A percentile compares a stretch with the other conserved stretches of the same genome.
These are phyloP conservation scores for Trialeurodes vaporariorum DNA, from an alignment of 1,140 invertebrate genomes.

Conservation along the genomic window DNA sequence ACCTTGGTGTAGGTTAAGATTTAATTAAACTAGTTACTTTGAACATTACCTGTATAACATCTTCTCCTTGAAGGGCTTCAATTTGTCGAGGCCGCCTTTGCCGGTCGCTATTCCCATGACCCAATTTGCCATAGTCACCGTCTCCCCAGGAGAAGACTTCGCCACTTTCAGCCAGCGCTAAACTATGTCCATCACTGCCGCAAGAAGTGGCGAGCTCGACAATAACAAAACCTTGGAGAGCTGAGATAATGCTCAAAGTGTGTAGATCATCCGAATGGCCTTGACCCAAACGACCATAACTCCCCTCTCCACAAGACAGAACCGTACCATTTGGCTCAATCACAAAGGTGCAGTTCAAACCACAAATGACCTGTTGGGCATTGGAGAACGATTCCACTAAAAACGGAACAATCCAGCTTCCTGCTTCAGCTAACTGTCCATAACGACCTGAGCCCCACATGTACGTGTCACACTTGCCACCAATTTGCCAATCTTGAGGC, in stretches of 20 bases:
- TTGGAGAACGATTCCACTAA: conserved; percentile 38
- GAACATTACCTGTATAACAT: conserved; percentile 50
- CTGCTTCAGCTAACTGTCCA: conserved; percentile 49
- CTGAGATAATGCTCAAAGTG: conserved; percentile 46
- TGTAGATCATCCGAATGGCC: conserved; percentile 49
- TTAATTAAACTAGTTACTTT: no score
- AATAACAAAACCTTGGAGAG: conserved; percentile 53
- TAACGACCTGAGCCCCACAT: conserved; percentile 52
- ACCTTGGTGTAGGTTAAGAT: no score
- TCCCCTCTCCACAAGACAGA: conserved; percentile 45
- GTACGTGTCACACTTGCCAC: conserved; percentile 48
- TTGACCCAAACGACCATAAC: conserved; percentile 45
- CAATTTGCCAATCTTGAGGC: conserved; percentile 55
- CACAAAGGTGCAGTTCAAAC: conserved; percentile 49
- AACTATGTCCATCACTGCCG: conserved; percentile 48
- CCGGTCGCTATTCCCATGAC: conserved; percentile 52
- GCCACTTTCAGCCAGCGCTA: conserved; percentile 46
- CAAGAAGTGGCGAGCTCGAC: conserved; percentile 47
- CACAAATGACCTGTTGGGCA: conserved; percentile 48
- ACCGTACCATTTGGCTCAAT: conserved; percentile 44
- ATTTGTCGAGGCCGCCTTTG: conserved; percentile 51
- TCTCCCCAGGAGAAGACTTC: conserved; percentile 49
- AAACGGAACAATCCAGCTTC: conserved; percentile 32
- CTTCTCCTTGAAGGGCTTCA: conserved; percentile 49
- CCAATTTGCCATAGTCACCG: conserved; percentile 50